Conservation (phyloP, 2,888 invertebrate genomes). For the Nineta flava region DNA sequence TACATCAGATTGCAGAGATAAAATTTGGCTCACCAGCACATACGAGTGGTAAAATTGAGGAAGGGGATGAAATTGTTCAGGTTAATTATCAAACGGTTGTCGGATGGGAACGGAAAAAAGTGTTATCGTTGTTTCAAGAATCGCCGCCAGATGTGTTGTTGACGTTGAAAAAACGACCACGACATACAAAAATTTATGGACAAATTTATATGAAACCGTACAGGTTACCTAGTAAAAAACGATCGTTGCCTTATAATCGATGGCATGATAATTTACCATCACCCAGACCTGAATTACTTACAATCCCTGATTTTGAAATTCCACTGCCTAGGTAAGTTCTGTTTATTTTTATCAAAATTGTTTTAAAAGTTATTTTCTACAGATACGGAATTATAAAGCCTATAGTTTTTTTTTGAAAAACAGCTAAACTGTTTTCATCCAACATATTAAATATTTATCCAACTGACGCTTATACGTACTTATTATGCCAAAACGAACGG, state of each 20-base stretch:
- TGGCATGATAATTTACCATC: slow-evolving; percentile 56
- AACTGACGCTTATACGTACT: too few species aligned
- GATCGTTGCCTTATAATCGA: slow-evolving; percentile 41
- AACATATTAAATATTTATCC: too few species aligned
- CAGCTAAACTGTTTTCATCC: too few species aligned
- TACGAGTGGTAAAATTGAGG: slow-evolving; percentile 80
- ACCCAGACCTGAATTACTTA: slow-evolving; percentile 42
- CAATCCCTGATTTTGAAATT: slow-evolving; percentile 42
- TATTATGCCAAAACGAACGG: too few species aligned
- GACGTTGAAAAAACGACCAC: slow-evolving; percentile 67
- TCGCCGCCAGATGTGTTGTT: slow-evolving; percentile 67
- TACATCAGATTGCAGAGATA: slow-evolving; percentile 72
- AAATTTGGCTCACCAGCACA: slow-evolving; percentile 87
- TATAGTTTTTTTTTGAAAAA: too few species aligned
- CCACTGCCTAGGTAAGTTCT: slow-evolving; percentile 34
- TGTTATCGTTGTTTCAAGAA: slow-evolving; percentile 55
- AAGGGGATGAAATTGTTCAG: slow-evolving; percentile 93
- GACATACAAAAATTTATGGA: slow-evolving; percentile 65
- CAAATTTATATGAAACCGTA: slow-evolving; percentile 58
- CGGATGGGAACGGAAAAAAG: slow-evolving; percentile 69
- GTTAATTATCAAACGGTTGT: slow-evolving; percentile 59
- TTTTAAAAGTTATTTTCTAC: too few species aligned
- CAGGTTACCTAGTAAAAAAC: slow-evolving; percentile 53
- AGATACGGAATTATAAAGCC: too few species aligned
- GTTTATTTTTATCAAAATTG: not conserved